Base-by-base conservation (phyloP, 2,797 vertebrate genomes). In the Brachyrhaphis roseni region DNA sequence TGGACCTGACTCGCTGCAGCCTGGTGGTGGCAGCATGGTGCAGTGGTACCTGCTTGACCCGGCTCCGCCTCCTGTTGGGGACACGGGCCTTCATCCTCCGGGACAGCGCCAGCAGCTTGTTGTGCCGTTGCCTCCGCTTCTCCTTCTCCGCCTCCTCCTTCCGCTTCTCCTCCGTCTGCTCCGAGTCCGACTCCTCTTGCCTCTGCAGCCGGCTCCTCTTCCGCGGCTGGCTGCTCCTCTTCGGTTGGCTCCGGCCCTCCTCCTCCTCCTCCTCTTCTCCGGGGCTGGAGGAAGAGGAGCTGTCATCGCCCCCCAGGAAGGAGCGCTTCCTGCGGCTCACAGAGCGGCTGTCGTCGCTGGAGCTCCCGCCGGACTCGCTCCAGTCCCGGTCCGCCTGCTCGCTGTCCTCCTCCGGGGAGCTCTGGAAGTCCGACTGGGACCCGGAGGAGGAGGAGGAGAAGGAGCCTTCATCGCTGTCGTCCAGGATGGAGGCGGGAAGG, bases 401-500 rank as follows among this genome's bases (percentile, higher is more conserved):
- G 64, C 92, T 93, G 85, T 88, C 86, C 10, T 91, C 87, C 84
- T 91, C 91, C 10, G 71, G 78, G 47, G 91, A 93, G 85, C 90
- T 93, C 72, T 87, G 84, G 85, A 86, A 93, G 80, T 95, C 92
- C 15, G 91, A 92, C 59, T 91, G 84, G 23, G 93, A 94, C 0
- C 71, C 87, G 20, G 92, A 91, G 71, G 91, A 87, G 78, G 92
- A 91, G 51, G 93, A 94, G 39, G 91, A 90, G 87, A 93, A 95
- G 36, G 94, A 95, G 81, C 93, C 94, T 78, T 95, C 94, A 84
- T 95, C 94, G 82, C 92, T 94, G 90, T 95, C 94, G 88, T 95
- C 94, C 80, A 95, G 91, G 84, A 95, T 92, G 39, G 89, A 87
- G 46, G 94, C 92, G 31, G 94, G 92, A 1, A 95, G 86, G 78